Evolutionary conservation across 2,888 invertebrate species (phyloP), one percentile per base, ranked within the genome.

Genomic region (Ephialtes manifestator): DNA sequence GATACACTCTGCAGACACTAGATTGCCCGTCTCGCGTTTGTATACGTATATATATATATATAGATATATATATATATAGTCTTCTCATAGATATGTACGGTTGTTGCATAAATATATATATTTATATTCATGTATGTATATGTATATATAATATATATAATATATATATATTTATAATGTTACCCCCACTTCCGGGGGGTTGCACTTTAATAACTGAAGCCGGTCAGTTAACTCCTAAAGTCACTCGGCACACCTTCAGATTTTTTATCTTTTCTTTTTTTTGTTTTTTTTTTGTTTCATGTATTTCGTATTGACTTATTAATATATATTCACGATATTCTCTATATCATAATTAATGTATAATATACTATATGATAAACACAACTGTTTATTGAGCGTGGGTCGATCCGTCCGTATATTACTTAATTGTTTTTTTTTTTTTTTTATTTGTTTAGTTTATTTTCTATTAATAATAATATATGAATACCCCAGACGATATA

Each of bases 331-430:
- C 71, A 68, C 65, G 68, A 65, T 87, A 70, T 70, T 87, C 84
- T 83, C 82, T 83, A 84, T 83, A 88, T 84, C 84, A 88, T 88
- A 89, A 90, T 85, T 86, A 77, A 83, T 85, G 86, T 89, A 90
- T 90, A 90, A 93, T 93, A 93, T 92, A 93, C 92, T 92, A 92
- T 93, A 92, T 93, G 88, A 91, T 92, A 93, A 93, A 93, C 92
- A 92, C 91, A 93, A 93, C 92, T 90, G 86, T 89, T 87, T 87
- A 85, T 87, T 86, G 84, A 85, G 82, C 79, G 85, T 87, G 86
- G 87, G 87, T 89, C 90, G 89, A 90, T 90, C 87, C 89, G 87
- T 86, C 86, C 86, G 76, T 85, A 70, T 75, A 35, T n/a, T 39
- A 39, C 35, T 39, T 39, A 1, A 2, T 31, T 5, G 3, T 31